Base-by-base conservation (phyloP, 2,888 invertebrate species). In the Dasysyrphus albostriatus region DNA sequence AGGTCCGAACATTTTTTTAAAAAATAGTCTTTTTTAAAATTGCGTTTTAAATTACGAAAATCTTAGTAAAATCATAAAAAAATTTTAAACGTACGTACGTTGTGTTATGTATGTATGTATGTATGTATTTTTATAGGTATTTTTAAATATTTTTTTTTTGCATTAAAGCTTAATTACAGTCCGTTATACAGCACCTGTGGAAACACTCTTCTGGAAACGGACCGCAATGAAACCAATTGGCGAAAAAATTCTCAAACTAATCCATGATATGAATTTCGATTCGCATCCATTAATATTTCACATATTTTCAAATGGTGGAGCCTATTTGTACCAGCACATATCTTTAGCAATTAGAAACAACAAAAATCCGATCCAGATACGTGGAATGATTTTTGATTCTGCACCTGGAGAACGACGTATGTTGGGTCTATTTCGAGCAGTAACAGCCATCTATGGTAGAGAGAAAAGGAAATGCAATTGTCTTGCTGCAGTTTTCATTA, bases 271-370 rank as follows among this genome's bases (percentile, higher is more conserved):
- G 92, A 95, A 94, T 89, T 94, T 96, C 82, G 94, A 95, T 90
- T 94, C 94, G 44, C 95, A 96, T 91, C 96, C 96, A 7, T 94
- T 96, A 73, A 94, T 96, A 85, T 95, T 96, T 90, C 96, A 96
- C 90, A 94, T 95, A 77, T 96, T 96, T 91, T 96, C 96, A 85
- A 96, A 96, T 90, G 95, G 96, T n/a, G 96, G 96, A 19, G 95
- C 95, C 5, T 95, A 95, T 90, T 93, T 96, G 10, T 96, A 96
- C 91, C 95, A 92, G 89, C 95, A 95, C 91, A 94, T 96, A 88
- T 94, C 95, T 44, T 90, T 94, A 81, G 95, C 95, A 8, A 93
- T 95, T 89, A 93, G 94, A 88, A 93, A 93, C 81, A 92, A 93
- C 49, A 93, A 93, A 29, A 93, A 93, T 77, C 93, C 94, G 2